phyloP scores from a whole-genome alignment of 2,888 invertebrate genomes.

The Acheta domesticus region DNA sequence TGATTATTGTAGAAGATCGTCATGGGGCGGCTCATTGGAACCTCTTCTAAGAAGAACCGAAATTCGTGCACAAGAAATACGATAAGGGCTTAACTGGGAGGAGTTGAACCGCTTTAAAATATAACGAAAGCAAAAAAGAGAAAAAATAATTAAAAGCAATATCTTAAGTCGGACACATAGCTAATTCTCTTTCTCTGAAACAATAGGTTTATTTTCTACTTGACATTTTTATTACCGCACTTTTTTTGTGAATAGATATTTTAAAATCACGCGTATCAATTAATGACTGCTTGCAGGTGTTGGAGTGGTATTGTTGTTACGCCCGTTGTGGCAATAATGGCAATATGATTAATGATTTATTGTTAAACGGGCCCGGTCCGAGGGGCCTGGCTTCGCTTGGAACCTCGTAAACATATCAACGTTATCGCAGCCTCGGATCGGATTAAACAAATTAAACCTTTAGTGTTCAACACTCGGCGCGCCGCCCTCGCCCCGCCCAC shows the following conservation, averaged over 20 bases:
- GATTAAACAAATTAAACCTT: conserved; percentile 37
- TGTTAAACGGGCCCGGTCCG: background rate
- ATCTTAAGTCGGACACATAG: background rate
- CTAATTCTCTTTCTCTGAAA: conserved; percentile 8
- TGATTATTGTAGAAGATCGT: too few species aligned
- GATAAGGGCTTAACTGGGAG: background rate
- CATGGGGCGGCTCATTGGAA: too few species aligned
- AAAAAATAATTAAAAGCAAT: conserved; percentile 18
- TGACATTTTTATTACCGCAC: background rate
- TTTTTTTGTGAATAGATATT: conserved; percentile 1
- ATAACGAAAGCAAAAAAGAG: background rate
- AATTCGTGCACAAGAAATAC: background rate
- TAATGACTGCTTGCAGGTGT: conserved; percentile 18
- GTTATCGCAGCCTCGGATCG: conserved; percentile 33
- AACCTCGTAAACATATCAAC: conserved; percentile 33
- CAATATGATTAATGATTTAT: conserved; percentile 18
- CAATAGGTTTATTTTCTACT: conserved; percentile 18
- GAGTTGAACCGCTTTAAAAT: background rate
- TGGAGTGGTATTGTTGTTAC: conserved; percentile 9
- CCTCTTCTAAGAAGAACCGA: too few species aligned
- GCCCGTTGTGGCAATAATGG: background rate
- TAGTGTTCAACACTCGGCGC: conserved; percentile 34
- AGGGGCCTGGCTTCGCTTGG: background rate
- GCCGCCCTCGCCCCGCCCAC: conserved; percentile 18
- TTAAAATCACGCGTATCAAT: conserved; percentile 18